These are phyloP conservation scores for Neofelis nebulosa DNA, from an alignment of 2,113 vertebrate genomes.

Conservation along the genomic window DNA sequence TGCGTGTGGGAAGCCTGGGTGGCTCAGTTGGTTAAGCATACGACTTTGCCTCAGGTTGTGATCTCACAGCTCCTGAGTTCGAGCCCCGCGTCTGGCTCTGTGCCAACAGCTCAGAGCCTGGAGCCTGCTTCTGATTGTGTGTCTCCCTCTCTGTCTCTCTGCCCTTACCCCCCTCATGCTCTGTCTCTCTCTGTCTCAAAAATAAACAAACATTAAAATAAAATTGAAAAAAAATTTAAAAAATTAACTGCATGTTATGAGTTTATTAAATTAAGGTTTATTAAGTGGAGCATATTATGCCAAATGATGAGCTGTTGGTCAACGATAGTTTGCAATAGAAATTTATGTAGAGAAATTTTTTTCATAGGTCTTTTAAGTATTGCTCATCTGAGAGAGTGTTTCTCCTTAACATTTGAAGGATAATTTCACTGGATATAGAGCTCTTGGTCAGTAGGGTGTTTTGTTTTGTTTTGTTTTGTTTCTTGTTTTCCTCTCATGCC, in stretches of 20 bases:
- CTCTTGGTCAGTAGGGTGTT: background rate
- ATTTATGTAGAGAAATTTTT: background rate
- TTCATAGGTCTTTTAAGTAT: background rate
- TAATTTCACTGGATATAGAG: background rate
- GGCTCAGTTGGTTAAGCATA: too few species aligned
- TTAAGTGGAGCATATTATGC: background rate
- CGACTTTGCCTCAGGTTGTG: too few species aligned
- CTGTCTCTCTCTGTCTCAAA: too few species aligned
- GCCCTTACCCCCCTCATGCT: too few species aligned
- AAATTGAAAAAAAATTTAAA: background rate
- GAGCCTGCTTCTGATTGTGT: too few species aligned
- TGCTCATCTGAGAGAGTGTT: background rate
- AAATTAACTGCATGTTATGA: background rate
- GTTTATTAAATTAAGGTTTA: background rate
- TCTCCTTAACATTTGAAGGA: background rate
- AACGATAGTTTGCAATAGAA: background rate
- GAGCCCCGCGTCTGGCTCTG: too few species aligned
- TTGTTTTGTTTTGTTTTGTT: background rate
- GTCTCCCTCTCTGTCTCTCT: too few species aligned
- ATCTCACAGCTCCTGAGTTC: too few species aligned
- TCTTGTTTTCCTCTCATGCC: background rate
- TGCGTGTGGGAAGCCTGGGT: background rate
- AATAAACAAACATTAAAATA: too few species aligned
- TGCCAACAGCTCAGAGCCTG: too few species aligned
- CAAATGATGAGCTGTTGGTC: background rate